Evolutionary conservation across 2,113 vertebrate genomes (phyloP).

Genomic region (Hydrochoerus hydrochaeris): DNA sequence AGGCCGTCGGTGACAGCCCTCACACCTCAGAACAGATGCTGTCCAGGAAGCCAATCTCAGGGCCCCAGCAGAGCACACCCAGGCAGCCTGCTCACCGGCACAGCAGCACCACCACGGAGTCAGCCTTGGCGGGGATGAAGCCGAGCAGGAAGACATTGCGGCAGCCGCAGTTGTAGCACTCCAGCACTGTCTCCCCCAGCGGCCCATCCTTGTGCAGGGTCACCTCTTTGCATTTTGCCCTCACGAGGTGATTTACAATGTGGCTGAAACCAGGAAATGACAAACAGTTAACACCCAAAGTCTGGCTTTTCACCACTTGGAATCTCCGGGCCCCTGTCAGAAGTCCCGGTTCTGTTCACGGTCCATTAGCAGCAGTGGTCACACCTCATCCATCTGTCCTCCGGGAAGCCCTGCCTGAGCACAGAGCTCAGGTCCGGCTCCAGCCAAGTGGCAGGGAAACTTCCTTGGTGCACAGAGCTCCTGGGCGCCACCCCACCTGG

Average conservation of each 20-base stretch:
- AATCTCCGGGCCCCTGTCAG: not conserved
- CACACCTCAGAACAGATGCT: too few species aligned
- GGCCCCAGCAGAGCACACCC: too few species aligned
- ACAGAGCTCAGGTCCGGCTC: not conserved
- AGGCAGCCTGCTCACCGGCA: constrained; percentile 90
- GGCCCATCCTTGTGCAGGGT: constrained; percentile 99
- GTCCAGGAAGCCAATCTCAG: too few species aligned
- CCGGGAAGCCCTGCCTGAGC: not conserved
- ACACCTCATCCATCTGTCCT: constrained; percentile 67
- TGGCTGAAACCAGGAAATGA: constrained; percentile 88
- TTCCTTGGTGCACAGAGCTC: not conserved
- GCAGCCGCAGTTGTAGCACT: constrained; percentile 99
- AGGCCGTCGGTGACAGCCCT: not conserved
- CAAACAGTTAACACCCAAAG: constrained; percentile 50
- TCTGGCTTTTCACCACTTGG: constrained; percentile 52
- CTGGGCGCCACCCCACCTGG: not conserved
- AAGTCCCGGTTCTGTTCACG: constrained; percentile 58
- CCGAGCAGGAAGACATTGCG: constrained; percentile 98
- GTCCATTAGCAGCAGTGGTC: constrained; percentile 58
- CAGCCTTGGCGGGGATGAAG: constrained; percentile 98
- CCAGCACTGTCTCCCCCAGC: constrained; percentile 96
- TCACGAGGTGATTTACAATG: constrained; percentile 98
- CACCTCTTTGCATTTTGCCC: constrained; percentile 99
- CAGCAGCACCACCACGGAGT: constrained; percentile 97
- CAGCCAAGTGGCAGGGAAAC: not conserved